A percentile compares a stretch with the other conserved stretches of the same genome.
Conservation (phyloP, 2,113 vertebrate genomes). For the Erythrolamprus reginae region DNA sequence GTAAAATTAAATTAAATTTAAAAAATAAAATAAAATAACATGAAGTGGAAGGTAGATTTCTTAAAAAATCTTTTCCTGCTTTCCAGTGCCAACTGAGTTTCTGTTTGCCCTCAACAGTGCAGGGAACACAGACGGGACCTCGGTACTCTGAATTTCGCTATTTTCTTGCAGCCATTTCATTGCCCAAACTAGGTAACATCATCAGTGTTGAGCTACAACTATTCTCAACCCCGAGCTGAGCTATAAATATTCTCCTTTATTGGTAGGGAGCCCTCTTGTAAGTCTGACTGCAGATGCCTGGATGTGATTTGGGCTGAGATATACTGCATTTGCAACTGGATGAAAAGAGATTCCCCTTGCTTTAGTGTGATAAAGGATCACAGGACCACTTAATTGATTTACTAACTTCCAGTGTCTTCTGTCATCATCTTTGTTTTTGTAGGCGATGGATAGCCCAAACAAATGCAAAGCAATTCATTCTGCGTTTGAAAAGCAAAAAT, state of each 20-base stretch:
- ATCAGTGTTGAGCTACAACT: not conserved
- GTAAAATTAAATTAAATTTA: too few species aligned
- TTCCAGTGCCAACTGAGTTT: not conserved
- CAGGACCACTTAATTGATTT: not conserved
- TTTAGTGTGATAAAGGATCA: not conserved
- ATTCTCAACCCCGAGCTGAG: not conserved
- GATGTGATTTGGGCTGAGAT: not conserved
- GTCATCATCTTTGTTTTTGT: not conserved
- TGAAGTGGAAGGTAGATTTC: not conserved
- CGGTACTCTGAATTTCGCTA: not conserved
- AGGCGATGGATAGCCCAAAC: not conserved
- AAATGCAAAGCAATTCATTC: not conserved
- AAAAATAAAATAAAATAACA: too few species aligned
- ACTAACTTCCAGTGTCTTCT: not conserved
- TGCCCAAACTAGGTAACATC: not conserved
- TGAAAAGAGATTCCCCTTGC: not conserved
- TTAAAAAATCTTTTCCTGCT: not conserved
- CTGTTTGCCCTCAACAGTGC: not conserved
- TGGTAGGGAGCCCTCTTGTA: not conserved
- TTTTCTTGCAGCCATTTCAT: not conserved
- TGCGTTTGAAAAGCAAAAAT: not conserved
- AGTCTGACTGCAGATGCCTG: not conserved
- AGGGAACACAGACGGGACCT: not conserved
- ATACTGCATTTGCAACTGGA: not conserved
- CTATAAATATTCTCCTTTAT: not conserved